Conservation (phyloP, 2,113 vertebrate genomes). For the Notarius quadriscutis region DNA sequence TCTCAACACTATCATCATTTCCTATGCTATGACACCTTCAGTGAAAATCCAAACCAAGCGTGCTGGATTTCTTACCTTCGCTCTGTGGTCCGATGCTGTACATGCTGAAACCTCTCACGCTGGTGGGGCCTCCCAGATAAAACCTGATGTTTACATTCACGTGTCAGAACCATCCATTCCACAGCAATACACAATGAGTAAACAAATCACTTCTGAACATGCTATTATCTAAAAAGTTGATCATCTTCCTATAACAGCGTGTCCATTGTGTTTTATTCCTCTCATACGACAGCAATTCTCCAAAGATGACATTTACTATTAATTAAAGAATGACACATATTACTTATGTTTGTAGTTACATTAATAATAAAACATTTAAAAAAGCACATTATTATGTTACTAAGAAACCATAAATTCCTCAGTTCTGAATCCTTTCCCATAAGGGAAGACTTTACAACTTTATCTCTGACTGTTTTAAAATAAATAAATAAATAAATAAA, state of each 20-base stretch:
- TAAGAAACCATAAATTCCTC: background rate
- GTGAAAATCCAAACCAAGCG: background rate
- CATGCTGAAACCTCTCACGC: constrained; percentile 97
- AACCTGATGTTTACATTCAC: constrained; percentile 75
- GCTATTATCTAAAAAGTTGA: background rate
- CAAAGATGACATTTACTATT: background rate
- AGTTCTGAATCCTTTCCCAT: background rate
- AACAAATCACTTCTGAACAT: background rate
- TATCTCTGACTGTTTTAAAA: background rate
- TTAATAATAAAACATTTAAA: background rate
- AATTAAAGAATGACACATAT: background rate
- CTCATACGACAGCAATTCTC: background rate
- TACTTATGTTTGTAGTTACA: background rate
- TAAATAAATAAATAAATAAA: background rate
- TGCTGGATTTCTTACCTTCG: constrained; percentile 78
- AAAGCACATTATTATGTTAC: background rate
- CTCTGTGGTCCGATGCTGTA: constrained; percentile 97
- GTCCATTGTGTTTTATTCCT: background rate
- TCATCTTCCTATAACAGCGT: background rate
- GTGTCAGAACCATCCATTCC: background rate
- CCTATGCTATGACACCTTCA: background rate
- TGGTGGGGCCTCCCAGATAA: constrained; percentile 95
- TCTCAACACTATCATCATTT: background rate
- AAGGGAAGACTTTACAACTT: background rate
- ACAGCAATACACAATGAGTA: background rate